Conservation (phyloP, 1,140 invertebrate species). For the Teleopsis dalmanni region DNA sequence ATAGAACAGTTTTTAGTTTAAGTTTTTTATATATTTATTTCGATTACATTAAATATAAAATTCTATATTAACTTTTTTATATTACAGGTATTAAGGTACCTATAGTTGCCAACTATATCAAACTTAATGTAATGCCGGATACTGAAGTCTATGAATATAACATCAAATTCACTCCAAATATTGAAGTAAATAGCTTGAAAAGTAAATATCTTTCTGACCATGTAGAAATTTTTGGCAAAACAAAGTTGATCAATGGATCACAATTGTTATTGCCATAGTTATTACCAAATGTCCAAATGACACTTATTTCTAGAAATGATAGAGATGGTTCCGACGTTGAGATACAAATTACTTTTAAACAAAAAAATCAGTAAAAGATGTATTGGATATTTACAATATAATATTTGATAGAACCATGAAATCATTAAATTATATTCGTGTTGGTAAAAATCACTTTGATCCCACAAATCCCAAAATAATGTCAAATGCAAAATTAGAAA, state of each 20-base stretch:
- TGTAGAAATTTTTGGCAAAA: constrained; percentile 50
- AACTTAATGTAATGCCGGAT: constrained; percentile 50
- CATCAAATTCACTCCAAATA: constrained; percentile 54
- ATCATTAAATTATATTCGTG: constrained; percentile 63
- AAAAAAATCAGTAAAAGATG: constrained; percentile 58
- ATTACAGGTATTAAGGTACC: constrained; percentile 47
- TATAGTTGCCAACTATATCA: constrained; percentile 66
- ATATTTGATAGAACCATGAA: constrained; percentile 75
- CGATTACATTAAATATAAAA: too few relatives aligned
- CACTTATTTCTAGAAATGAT: constrained; percentile 52
- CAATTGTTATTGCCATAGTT: constrained; percentile 62
- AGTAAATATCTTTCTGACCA: constrained; percentile 63
- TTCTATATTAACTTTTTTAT: too few relatives aligned
- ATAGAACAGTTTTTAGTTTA: too few relatives aligned
- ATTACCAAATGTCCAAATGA: constrained; percentile 48
- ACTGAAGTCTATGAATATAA: constrained; percentile 75
- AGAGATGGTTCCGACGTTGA: constrained; percentile 51
- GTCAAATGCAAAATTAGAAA: constrained; percentile 74
- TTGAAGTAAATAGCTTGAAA: constrained; percentile 63
- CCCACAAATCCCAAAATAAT: constrained; percentile 61
- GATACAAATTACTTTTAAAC: constrained; percentile 58
- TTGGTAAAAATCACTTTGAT: constrained; percentile 74
- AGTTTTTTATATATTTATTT: too few relatives aligned
- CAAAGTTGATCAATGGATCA: constrained; percentile 64
- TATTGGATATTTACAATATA: constrained; percentile 77